Evolutionary conservation across 2,113 vertebrate genomes (phyloP).

Genomic region (Crotalus viridis): DNA sequence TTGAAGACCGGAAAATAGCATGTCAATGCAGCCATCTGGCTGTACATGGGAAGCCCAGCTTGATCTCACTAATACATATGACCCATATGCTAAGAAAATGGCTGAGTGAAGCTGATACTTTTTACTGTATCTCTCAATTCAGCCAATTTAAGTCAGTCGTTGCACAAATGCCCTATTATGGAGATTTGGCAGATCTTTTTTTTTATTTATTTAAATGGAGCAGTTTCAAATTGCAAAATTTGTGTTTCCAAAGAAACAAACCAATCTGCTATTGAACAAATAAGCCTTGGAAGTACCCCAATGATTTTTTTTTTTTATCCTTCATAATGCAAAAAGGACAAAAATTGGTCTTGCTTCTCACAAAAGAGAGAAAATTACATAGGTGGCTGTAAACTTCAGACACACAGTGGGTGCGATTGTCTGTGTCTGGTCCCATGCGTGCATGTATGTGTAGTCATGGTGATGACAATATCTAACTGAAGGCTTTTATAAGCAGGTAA

Average conservation of each 20-base stretch:
- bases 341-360: background rate
- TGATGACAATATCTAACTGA: background rate
- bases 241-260: constrained; percentile 12
- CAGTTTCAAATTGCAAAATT: background rate
- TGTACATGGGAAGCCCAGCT: background rate
- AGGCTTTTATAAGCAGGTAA: background rate
- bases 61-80: background rate
- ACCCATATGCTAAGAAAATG: background rate
- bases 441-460: background rate
- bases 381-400: background rate
- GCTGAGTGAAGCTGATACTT: constrained; percentile 3
- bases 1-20: background rate
- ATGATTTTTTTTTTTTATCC: background rate
- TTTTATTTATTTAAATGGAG: background rate
- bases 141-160: constrained; percentile 12
- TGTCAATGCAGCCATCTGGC: background rate
- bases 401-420: background rate
- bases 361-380: background rate
- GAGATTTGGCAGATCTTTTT: constrained; percentile 21
- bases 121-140: constrained; percentile 18
- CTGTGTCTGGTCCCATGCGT: background rate
- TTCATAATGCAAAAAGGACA: background rate
- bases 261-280: background rate
- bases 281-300: background rate
- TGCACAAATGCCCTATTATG: constrained; percentile 34